Base-by-base conservation (phyloP, 2,888 invertebrate genomes). In the Suillia variegata region DNA sequence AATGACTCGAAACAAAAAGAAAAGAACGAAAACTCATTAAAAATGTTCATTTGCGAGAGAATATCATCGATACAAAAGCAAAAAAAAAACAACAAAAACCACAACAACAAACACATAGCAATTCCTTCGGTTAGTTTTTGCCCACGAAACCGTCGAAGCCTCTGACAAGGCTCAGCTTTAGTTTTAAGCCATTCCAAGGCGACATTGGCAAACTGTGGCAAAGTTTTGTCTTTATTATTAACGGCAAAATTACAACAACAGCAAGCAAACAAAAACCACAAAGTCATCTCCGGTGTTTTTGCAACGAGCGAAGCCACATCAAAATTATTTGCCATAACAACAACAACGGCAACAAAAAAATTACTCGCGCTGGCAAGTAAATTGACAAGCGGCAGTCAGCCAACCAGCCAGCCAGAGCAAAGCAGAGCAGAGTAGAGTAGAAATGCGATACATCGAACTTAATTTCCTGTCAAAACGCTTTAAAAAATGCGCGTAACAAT, bases 231-330 rank as follows among this genome's bases (percentile, higher is more conserved):
- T 72, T 71, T 72, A 70, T 73, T 72, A 52, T 49, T 56, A 21
- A 21, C 69, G n/a, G n/a, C n/a, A n/a, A n/a, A n/a, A n/a, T n/a
- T n/a, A n/a, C n/a, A n/a, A n/a, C n/a, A n/a, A n/a, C n/a, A n/a
- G n/a, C n/a, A n/a, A n/a, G n/a, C n/a, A n/a, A 72, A 70, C 69
- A 67, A 61, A 67, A 76, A 74, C 76, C 75, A 67, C 75, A 75
- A 73, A 76, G 71, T 75, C 76, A 76, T 75, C 75, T 75, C 76
- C 75, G 75, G 75, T 76, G 73, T 75, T 70, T 69, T 71, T 74
- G 38, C 54, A 50, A n/a, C 31, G 51, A 70, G 69, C 68, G 69
- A 71, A 72, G 75, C 67, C 69, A 63, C 71, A 71, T 71, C 69
- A 71, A 70, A 71, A 67, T 33, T 18, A 51, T 3, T 17, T 18